Evolutionary conservation across 30 jellyfish, hydroid and myxozoan species (phyloP), one percentile per base, ranked within the genome.

Genomic region (Sanderia malayensis): DNA sequence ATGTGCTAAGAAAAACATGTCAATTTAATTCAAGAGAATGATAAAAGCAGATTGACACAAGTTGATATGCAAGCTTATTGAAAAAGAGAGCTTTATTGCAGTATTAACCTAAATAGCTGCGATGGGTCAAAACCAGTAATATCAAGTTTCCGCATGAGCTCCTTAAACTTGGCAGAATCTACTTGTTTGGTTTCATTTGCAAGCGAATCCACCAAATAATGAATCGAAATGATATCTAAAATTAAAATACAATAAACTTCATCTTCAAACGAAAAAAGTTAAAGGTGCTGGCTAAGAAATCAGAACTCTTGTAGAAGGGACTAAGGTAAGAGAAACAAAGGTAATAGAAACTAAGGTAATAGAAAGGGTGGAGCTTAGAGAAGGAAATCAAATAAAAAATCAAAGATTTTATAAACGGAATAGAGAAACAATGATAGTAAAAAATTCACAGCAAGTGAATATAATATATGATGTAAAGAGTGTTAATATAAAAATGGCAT

Each of bases 151-250:
- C 19, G 24, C 10, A 78, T 18, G 20, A 78, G 44, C 19, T 55
- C 59, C 23, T 45, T 27, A 28, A 78, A 78, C 18, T 19, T 24
- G 1, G 26, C 0, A 21, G 29, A 31, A 55, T 66, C 89, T 3
- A 34, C 22, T 20, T 78, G 73, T 26, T 53, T 65, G 47, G 37
- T 78, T 2, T 32, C 80, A 31, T 22, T 29, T 25, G 41, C 31
- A 31, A 25, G 31, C 32, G 64, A 53, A 18, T 66, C 81, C 57
- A 78, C 70, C 69, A 78, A 27, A 44, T 49, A 53, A 24, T 78
- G 89, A 78, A 78, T 66, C 18, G 82, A 72, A 11, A 78, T 61
- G 28, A 64, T 26, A 37, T 78, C 89, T 78, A 20, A 27, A 65
- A 64, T 21, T 1, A 61, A 59, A n/a, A n/a, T n/a, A n/a, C n/a